Evolutionary conservation across 1,140 invertebrate species (phyloP).

Genomic region (Hesperophylax magnus): DNA sequence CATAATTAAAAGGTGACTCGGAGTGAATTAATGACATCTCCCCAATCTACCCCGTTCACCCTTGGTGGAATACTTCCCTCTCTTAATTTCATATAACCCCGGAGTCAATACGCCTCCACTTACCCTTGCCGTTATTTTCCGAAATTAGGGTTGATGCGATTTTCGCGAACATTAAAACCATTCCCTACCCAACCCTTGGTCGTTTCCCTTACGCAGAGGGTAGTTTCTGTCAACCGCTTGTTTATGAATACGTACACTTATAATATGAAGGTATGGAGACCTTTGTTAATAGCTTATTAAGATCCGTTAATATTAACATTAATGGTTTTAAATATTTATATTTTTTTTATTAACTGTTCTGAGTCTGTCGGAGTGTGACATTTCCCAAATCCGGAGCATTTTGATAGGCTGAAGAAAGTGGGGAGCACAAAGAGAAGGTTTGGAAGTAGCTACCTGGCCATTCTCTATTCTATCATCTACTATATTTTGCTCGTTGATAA

Average conservation of each 20-base stretch:
- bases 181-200: conserved; percentile 23
- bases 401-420: too few relatives aligned
- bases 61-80: conserved; percentile 51
- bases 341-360: too few relatives aligned
- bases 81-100: conserved; percentile 57
- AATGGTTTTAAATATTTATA: too few relatives aligned
- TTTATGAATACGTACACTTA: conserved; percentile 41
- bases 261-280: not conserved
- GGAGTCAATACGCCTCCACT: conserved; percentile 54
- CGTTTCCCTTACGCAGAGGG: conserved; percentile 8
- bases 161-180: conserved; percentile 56
- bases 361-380: too few relatives aligned
- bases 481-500: too few relatives aligned
- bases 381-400: too few relatives aligned
- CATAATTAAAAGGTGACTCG: conserved; percentile 58
- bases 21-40: conserved; percentile 56
- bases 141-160: conserved; percentile 58
- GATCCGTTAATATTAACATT: not conserved
- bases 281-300: conserved; percentile 47
- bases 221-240: conserved; percentile 45
- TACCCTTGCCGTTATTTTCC: conserved; percentile 44
- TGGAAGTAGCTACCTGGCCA: too few relatives aligned
- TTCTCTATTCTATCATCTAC: too few relatives aligned
- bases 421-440: too few relatives aligned
- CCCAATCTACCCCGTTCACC: conserved; percentile 28